Percentiles rank a stretch among this genome's conserved stretches.
phyloP scores from a whole-genome alignment of 2,888 invertebrate species.

The Melieria picta region DNA sequence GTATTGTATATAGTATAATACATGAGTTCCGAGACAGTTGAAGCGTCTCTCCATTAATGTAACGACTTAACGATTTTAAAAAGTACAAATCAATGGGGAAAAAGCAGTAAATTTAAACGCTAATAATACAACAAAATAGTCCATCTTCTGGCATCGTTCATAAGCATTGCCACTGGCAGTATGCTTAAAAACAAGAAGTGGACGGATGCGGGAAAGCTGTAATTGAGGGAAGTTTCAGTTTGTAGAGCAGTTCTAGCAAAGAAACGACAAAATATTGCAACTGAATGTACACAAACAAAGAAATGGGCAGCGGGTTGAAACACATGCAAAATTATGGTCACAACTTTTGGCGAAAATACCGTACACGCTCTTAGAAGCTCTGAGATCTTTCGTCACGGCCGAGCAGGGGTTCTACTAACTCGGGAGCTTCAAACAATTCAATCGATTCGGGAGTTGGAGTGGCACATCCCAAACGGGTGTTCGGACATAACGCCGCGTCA shows the following conservation, averaged over 20 bases:
- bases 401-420: constrained; percentile 46
- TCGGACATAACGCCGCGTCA: too few relatives aligned
- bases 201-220: background rate
- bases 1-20: too few relatives aligned
- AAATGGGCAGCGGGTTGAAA: background rate
- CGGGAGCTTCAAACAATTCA: constrained; percentile 42
- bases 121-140: background rate
- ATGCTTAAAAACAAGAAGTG: background rate
- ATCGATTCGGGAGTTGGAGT: constrained; percentile 19
- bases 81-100: background rate
- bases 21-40: too few relatives aligned
- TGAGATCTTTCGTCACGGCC: constrained; percentile 45
- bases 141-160: too few relatives aligned
- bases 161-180: too few relatives aligned
- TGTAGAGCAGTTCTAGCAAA: background rate
- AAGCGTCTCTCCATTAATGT: too few relatives aligned
- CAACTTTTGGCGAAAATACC: constrained; percentile 13
- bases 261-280: background rate
- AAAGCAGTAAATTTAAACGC: background rate
- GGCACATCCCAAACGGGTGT: constrained; percentile 1
- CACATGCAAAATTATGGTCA: constrained; percentile 5
- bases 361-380: constrained; percentile 41
- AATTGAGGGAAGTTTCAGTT: too few relatives aligned
- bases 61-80: background rate
- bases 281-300: background rate